Base-by-base conservation (phyloP, 2,888 invertebrate species). In the Idaea straminata region DNA sequence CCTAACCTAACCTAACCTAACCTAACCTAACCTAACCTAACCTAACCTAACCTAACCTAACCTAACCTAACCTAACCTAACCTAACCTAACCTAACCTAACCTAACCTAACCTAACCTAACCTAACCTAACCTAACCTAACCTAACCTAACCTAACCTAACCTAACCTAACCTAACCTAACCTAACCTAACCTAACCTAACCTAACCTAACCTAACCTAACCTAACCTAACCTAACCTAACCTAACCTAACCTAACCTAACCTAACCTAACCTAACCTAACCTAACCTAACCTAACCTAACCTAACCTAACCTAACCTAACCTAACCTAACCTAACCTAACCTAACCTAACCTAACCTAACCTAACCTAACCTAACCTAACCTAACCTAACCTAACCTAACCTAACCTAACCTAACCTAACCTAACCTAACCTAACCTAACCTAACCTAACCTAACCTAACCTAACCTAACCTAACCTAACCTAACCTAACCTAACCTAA, bases 281-380 rank as follows among this genome's bases (percentile, higher is more conserved):
- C 68, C 70, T 67, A 67, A 67, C 67, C 70, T 68, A 67, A 67
- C 71, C 71, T 69, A 71, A 71, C 71, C 71, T 69, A 71, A 71
- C 71, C 71, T 69, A 71, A 71, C 69, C 71, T 69, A 71, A 71
- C 72, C 71, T 69, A 70, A 70, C 70, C 70, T 70, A 70, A 70
- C 70, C 68, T 66, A 70, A 70, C 70, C 70, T 69, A 70, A 70
- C 70, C 70, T 69, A 71, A 71, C 70, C 70, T 69, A 71, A 71
- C 71, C 71, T 69, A 71, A 71, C 71, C 69, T 69, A 71, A 71
- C 71, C 71, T 69, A 71, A 71, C 64, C 64, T 64, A 64, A 64
- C 64, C 69, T 66, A 64, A 64, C 64, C 64, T 64, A 60, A 63
- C 63, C 63, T 66, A 61, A 63, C 61, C 61, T 66, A 60, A 63